Evolutionary conservation across 2,888 invertebrate genomes (phyloP).

Genomic region (Drosophila falleni): DNA sequence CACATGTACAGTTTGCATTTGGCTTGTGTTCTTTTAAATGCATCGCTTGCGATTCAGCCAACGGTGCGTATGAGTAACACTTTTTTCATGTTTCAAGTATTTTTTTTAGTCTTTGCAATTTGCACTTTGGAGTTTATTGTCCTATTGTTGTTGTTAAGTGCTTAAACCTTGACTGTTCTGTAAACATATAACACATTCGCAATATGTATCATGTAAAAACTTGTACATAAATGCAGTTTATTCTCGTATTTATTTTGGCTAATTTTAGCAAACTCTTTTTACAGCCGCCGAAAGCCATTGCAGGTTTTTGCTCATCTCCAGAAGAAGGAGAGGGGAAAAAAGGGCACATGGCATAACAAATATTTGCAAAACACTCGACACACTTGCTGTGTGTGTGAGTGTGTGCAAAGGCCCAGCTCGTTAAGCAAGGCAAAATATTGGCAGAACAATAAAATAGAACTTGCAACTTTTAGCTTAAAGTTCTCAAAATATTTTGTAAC

Average conservation of each 20-base stretch:
- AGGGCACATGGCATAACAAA: slow-evolving; percentile 47
- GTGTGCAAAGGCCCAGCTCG: slow-evolving; percentile 1
- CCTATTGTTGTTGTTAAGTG: slow-evolving; percentile 35
- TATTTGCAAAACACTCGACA: slow-evolving; percentile 61
- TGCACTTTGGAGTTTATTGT: slow-evolving; percentile 44
- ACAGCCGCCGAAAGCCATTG: slow-evolving; percentile 14
- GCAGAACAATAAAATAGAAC: slow-evolving; percentile 11
- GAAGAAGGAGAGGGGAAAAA: background rate
- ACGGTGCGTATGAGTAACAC: slow-evolving; percentile 66
- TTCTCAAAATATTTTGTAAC: background rate
- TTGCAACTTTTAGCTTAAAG: slow-evolving; percentile 1
- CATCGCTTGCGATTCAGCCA: slow-evolving; percentile 60
- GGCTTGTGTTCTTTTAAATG: slow-evolving; percentile 47
- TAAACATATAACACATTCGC: slow-evolving; percentile 12
- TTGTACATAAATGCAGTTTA: slow-evolving; percentile 19
- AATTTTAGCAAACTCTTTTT: slow-evolving; percentile 40
- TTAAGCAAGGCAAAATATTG: slow-evolving; percentile 9
- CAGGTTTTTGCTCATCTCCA: slow-evolving; percentile 17
- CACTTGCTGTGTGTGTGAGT: slow-evolving; percentile 37
- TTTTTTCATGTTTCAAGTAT: slow-evolving; percentile 20
- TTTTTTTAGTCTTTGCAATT: slow-evolving; percentile 36
- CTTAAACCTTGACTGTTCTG: slow-evolving; percentile 44
- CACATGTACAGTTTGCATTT: slow-evolving; percentile 17
- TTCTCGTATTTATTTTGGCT: slow-evolving; percentile 60
- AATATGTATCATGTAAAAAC: slow-evolving; percentile 10